Conservation (phyloP, 1,140 invertebrate genomes). For the Sarcophaga bullata region DNA sequence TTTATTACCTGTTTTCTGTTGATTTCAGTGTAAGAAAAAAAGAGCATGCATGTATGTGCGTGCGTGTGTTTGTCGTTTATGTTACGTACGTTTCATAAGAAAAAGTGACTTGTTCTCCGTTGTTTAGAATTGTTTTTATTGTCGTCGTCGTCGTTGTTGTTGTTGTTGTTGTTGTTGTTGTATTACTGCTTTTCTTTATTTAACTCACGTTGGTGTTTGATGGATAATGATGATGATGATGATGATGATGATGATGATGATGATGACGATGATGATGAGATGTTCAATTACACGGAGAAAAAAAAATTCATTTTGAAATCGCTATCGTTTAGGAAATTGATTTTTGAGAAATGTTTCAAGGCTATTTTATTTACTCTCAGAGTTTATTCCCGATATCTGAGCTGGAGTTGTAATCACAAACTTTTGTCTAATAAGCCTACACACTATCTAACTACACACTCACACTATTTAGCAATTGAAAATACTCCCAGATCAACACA, state of each 20-base stretch:
- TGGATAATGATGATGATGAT: neutral
- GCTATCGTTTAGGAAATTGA: too few species aligned
- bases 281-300: neutral
- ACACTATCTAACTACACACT: too few species aligned
- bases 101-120: slow-evolving; percentile 1
- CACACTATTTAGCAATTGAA: too few species aligned
- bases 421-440: too few species aligned
- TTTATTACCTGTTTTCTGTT: neutral
- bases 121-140: neutral
- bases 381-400: too few species aligned
- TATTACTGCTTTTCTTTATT: neutral
- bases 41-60: neutral
- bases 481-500: too few species aligned
- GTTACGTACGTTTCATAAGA: slow-evolving; percentile 7
- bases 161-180: neutral
- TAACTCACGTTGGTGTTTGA: too few species aligned
- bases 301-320: too few species aligned
- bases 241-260: neutral
- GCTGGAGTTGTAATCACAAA: too few species aligned
- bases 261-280: neutral
- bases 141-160: neutral
- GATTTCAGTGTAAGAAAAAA: neutral
- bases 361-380: too few species aligned
- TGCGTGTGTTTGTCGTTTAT: neutral
- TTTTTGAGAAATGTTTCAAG: too few species aligned